Percentiles rank a stretch among this genome's conserved stretches.
Evolutionary conservation across 1,140 invertebrate genomes (phyloP).

Genomic region (Leucophenga varia): DNA sequence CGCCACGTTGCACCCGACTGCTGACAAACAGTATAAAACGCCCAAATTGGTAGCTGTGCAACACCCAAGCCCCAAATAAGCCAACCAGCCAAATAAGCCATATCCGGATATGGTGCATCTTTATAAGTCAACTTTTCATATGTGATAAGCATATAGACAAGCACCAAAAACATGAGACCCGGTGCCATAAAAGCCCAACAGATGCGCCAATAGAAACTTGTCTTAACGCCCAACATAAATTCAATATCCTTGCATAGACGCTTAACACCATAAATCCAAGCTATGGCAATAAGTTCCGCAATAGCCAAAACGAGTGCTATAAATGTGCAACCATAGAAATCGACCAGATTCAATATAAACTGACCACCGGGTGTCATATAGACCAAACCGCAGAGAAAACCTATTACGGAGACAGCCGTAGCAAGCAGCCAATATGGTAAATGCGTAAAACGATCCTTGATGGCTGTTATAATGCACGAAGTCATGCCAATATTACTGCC

Average conservation of each 20-base stretch:
- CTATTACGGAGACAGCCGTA: slow-evolving; percentile 59
- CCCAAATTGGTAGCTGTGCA: slow-evolving; percentile 59
- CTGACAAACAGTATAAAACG: slow-evolving; percentile 37
- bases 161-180: slow-evolving; percentile 67
- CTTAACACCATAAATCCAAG: slow-evolving; percentile 75
- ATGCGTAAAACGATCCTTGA: slow-evolving; percentile 70
- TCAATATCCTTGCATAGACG: slow-evolving; percentile 66
- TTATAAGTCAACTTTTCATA: slow-evolving; percentile 61
- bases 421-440: slow-evolving; percentile 66
- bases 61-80: slow-evolving; percentile 57
- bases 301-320: slow-evolving; percentile 75
- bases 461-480: slow-evolving; percentile 66
- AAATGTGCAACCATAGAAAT: slow-evolving; percentile 81
- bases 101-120: slow-evolving; percentile 52
- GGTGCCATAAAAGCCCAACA: slow-evolving; percentile 81
- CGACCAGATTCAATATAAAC: slow-evolving; percentile 80
- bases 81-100: slow-evolving; percentile 58
- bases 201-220: slow-evolving; percentile 76
- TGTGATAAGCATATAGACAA: slow-evolving; percentile 65
- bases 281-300: slow-evolving; percentile 68
- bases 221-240: slow-evolving; percentile 72
- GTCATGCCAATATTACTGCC: slow-evolving; percentile 74
- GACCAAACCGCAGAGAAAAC: slow-evolving; percentile 70
- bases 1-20: slow-evolving; percentile 30
- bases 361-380: slow-evolving; percentile 84